A percentile compares a stretch with the other conserved stretches of the same genome.
Conservation (phyloP, 2,888 invertebrate genomes). For the Caenorhabditis sp. region DNA sequence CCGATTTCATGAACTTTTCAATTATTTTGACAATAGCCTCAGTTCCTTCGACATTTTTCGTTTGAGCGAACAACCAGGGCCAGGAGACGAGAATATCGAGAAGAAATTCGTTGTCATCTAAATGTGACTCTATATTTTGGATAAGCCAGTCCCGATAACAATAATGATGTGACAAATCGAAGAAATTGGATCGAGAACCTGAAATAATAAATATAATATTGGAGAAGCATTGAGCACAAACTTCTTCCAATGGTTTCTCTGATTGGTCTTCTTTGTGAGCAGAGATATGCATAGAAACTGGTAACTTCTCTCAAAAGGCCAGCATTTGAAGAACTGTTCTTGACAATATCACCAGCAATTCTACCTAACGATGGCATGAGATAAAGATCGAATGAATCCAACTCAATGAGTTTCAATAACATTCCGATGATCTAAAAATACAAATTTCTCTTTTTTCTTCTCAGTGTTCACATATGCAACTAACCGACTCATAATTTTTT, state of each 20-base stretch:
- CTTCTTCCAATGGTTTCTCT: constrained; percentile 17
- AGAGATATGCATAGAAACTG: constrained; percentile 34
- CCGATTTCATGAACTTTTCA: constrained; percentile 2
- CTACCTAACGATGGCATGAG: constrained; percentile 56
- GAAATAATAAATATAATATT: neutral
- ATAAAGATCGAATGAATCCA: constrained; percentile 56
- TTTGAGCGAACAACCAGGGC: constrained; percentile 47
- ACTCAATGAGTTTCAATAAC: constrained; percentile 27
- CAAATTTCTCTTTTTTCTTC: neutral
- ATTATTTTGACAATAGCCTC: constrained; percentile 22
- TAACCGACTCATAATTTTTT: constrained; percentile 14
- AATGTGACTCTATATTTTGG: constrained; percentile 7
- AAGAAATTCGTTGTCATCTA: neutral
- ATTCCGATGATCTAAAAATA: constrained; percentile 30
- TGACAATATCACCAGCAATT: constrained; percentile 32
- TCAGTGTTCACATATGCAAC: neutral
- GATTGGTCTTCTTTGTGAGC: constrained; percentile 27
- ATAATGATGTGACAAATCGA: constrained; percentile 33
- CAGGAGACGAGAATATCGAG: constrained; percentile 37
- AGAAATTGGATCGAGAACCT: constrained; percentile 18
- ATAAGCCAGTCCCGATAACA: constrained; percentile 31
- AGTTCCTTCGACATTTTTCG: constrained; percentile 30
- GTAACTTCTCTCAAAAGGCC: constrained; percentile 13
- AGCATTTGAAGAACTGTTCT: constrained; percentile 10
- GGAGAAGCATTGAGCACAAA: neutral